Conservation (phyloP, 2,113 vertebrate species). For the Struthio camelus region DNA sequence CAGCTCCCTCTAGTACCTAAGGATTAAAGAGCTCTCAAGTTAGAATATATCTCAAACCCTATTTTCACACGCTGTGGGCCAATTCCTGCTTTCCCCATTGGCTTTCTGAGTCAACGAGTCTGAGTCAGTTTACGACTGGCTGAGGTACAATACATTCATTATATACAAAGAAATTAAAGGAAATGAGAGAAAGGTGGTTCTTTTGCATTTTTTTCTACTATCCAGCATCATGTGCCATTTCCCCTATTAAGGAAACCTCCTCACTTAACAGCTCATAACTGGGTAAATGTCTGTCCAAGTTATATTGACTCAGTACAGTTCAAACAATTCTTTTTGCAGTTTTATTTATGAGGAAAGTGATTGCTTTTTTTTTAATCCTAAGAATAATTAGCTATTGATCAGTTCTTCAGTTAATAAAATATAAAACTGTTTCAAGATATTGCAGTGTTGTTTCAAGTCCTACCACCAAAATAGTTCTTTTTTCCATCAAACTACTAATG, state of each 20-base stretch:
- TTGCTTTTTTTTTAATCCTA: neutral
- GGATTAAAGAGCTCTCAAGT: neutral
- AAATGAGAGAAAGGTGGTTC: neutral
- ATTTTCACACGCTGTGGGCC: neutral
- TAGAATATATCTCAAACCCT: neutral
- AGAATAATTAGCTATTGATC: neutral
- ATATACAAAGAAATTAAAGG: neutral
- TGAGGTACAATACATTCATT: neutral
- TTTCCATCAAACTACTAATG: neutral
- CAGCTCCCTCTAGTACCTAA: neutral
- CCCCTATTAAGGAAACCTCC: neutral
- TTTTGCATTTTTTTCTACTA: neutral
- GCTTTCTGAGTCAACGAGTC: neutral
- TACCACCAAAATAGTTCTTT: neutral
- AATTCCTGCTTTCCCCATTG: neutral
- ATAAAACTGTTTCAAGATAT: neutral
- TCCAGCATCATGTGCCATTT: neutral
- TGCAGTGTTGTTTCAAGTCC: neutral
- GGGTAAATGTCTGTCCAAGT: neutral
- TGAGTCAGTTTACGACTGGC: neutral
- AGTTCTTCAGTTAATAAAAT: neutral
- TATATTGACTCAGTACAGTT: neutral
- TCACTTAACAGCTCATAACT: neutral
- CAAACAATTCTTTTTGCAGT: neutral
- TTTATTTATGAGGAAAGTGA: neutral